Evolutionary conservation across 2,113 vertebrate genomes (phyloP).

Genomic region (Speoplatyrhinus poulsoni): DNA sequence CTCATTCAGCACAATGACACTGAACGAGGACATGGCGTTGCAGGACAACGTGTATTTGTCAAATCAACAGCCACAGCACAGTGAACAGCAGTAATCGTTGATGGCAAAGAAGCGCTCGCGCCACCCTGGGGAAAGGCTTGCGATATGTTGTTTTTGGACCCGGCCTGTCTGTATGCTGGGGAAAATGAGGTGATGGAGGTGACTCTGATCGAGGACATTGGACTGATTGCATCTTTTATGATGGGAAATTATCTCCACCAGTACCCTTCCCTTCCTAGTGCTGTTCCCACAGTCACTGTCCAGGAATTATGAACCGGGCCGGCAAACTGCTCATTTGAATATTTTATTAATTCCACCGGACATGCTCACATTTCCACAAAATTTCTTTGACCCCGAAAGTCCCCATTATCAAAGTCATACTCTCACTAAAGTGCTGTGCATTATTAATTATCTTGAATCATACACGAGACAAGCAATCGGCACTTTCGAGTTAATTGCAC

Average conservation of each 20-base stretch:
- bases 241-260: constrained; percentile 28
- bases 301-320: constrained; percentile 18
- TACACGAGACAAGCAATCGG: constrained; percentile 19
- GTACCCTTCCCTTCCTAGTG: constrained; percentile 2
- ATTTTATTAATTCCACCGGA: constrained; percentile 27
- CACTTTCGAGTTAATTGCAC: constrained; percentile 26
- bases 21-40: too few species aligned
- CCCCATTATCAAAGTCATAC: constrained; percentile 28
- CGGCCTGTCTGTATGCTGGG: background rate
- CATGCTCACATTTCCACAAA: constrained; percentile 6
- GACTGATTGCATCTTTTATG: constrained; percentile 28
- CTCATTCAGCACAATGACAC: too few species aligned
- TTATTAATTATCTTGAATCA: constrained; percentile 28
- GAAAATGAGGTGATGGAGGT: background rate
- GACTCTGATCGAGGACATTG: background rate
- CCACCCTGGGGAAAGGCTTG: background rate
- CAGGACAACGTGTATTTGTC: too few species aligned
- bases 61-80: too few species aligned
- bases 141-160: too few species aligned
- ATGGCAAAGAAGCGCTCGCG: background rate
- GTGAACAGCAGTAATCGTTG: too few species aligned
- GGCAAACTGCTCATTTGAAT: constrained; percentile 22
- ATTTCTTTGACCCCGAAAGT: constrained; percentile 30
- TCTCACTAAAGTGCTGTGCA: constrained; percentile 8
- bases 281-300: constrained; percentile 6